These are phyloP conservation scores for Noctilio leporinus DNA, from an alignment of 2,113 vertebrate genomes.

Conservation along the genomic window DNA sequence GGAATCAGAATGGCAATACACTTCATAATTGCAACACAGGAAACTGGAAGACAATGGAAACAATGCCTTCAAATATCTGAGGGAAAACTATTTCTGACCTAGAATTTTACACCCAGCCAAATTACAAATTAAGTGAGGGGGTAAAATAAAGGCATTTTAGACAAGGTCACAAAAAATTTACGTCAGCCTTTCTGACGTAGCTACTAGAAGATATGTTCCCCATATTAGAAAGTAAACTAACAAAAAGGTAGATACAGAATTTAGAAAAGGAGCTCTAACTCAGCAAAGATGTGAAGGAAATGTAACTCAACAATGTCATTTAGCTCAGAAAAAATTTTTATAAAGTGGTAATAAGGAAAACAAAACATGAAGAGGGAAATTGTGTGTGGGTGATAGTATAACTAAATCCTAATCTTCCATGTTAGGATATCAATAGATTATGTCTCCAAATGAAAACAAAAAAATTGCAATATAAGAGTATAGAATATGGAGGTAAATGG, in stretches of 20 bases:
- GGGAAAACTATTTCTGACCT: constrained; percentile 20
- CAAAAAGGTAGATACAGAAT: constrained; percentile 9
- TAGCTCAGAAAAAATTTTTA: constrained; percentile 3
- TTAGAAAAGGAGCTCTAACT: not conserved
- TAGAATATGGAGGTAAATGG: not conserved
- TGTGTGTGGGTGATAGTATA: not conserved
- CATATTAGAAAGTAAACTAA: constrained; percentile 23
- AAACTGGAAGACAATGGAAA: constrained; percentile 32
- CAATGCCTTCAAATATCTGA: not conserved
- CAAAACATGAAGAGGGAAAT: not conserved
- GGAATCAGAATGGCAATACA: not conserved
- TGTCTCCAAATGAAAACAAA: constrained; percentile 28
- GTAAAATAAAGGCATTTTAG: not conserved
- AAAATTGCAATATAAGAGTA: not conserved
- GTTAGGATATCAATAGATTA: not conserved
- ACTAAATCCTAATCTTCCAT: not conserved
- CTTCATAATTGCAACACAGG: not conserved
- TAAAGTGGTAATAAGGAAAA: not conserved
- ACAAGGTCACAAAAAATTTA: not conserved
- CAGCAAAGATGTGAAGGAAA: constrained; percentile 7
- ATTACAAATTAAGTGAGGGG: constrained; percentile 4
- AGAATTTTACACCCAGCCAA: constrained; percentile 19
- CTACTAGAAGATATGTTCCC: not conserved
- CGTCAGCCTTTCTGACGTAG: not conserved
- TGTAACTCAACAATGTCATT: not conserved